Evolutionary conservation across 1,140 invertebrate genomes (phyloP).

Genomic region (Myzus persicae): DNA sequence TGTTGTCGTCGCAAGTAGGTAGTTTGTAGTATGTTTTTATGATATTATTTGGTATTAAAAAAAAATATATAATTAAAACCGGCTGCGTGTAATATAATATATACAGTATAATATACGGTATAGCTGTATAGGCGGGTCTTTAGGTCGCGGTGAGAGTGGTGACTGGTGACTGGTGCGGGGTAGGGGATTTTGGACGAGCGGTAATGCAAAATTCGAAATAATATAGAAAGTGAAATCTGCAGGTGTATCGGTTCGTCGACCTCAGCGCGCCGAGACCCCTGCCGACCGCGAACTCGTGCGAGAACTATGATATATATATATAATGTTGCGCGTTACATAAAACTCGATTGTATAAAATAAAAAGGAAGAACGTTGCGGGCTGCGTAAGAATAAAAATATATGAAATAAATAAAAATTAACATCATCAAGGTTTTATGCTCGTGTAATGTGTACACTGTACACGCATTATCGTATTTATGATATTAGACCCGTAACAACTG

Average conservation of each 20-base stretch:
- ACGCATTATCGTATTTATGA: background rate
- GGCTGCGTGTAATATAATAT: background rate
- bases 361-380: conserved; percentile 29
- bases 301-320: conserved; percentile 39
- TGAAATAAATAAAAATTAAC: conserved; percentile 14
- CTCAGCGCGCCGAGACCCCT: conserved; percentile 41
- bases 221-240: conserved; percentile 59
- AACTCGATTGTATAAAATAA: conserved; percentile 52
- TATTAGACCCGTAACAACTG: background rate
- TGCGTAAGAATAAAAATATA: conserved; percentile 7
- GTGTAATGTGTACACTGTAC: background rate
- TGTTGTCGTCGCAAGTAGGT: background rate
- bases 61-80: background rate
- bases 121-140: background rate
- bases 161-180: background rate
- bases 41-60: background rate
- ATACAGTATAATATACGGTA: background rate
- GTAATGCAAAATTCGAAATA: conserved; percentile 52
- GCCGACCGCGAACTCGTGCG: conserved; percentile 57
- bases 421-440: conserved; percentile 27
- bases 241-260: conserved; percentile 55
- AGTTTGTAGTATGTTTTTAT: no score
- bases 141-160: background rate
- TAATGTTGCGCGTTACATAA: conserved; percentile 48
- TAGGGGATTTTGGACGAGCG: background rate